Base-by-base conservation (phyloP, 1,140 invertebrate species). In the Drosophila rhopaloa region DNA sequence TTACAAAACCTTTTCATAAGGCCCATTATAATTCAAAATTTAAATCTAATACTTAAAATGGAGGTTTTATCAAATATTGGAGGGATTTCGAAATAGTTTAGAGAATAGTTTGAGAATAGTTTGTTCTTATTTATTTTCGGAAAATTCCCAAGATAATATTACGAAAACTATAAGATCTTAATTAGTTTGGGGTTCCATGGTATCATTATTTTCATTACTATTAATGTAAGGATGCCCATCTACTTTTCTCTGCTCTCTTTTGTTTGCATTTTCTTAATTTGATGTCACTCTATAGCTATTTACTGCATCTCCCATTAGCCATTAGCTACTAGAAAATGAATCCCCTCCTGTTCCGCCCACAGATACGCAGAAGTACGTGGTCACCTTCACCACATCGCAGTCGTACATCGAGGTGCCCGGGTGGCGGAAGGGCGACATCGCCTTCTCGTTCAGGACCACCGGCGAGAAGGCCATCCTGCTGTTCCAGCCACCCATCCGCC, bases 291-390 rank as follows among this genome's bases (percentile, higher is more conserved):
- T 19, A 5, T 1, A 35, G 46, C 24, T 41, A 61, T 27, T 61
- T 48, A 66, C 48, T 43, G 59, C 27, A 13, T 43, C 13, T 24
- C 10, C 24, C 9, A 61, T 66, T 51, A 55, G 50, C 58, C 13
- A 47, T 8, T 7, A 63, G 41, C 51, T 68, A 44, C 10, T 7
- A 63, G 41, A 51, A 63, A 62, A 41, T 47, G 44, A 35, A 41
- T 7, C 7, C 9, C 7, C 32, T n/a, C 5, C 5, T 35, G 16
- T 10, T 47, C 5, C 37, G 19, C 54, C 41, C 19, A 8, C 83
- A 98, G 97, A 98, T 92, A 98, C 97, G 1, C 97, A 98, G 92
- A 95, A 97, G 77, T 98, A 97, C 92, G 97, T 98, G 0, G 97
- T 98, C 1, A 98, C 97, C 5, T 98, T 98, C 83, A 98, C 97